These are phyloP conservation scores for Cataglyphis rosenhaueri DNA, from an alignment of 2,888 invertebrate genomes.

Conservation along the genomic window DNA sequence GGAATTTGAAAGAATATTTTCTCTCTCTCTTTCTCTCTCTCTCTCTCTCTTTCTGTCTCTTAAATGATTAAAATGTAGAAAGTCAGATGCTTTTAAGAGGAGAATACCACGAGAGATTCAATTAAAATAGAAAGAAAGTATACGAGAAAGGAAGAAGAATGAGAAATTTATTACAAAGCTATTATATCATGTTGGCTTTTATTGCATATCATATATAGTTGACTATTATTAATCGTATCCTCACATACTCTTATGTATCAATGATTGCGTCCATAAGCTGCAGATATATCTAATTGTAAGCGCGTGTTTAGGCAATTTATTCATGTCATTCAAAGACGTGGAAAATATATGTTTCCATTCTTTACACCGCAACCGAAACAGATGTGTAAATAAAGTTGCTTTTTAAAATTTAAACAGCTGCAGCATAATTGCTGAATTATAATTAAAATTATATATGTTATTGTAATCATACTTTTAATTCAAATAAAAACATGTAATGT, in stretches of 20 bases:
- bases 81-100: neutral
- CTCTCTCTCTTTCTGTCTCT: neutral
- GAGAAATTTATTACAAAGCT: constrained; percentile 5
- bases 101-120: neutral
- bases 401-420: neutral
- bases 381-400: neutral
- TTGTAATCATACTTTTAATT: neutral
- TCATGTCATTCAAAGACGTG: neutral
- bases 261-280: constrained; percentile 30
- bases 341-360: constrained; percentile 30
- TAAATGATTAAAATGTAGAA: constrained; percentile 11
- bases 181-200: constrained; percentile 24
- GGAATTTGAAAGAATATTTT: neutral
- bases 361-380: constrained; percentile 1
- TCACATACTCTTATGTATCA: neutral
- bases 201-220: constrained; percentile 19
- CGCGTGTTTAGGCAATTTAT: constrained; percentile 10
- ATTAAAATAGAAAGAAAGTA: neutral
- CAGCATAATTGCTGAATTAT: neutral
- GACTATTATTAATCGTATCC: constrained; percentile 27
- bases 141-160: neutral
- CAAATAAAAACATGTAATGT: neutral
- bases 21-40: neutral
- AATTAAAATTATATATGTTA: neutral
- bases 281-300: constrained; percentile 8